These are phyloP conservation scores for Brotula barbata DNA, from an alignment of 2,797 vertebrate genomes.

Conservation along the genomic window DNA sequence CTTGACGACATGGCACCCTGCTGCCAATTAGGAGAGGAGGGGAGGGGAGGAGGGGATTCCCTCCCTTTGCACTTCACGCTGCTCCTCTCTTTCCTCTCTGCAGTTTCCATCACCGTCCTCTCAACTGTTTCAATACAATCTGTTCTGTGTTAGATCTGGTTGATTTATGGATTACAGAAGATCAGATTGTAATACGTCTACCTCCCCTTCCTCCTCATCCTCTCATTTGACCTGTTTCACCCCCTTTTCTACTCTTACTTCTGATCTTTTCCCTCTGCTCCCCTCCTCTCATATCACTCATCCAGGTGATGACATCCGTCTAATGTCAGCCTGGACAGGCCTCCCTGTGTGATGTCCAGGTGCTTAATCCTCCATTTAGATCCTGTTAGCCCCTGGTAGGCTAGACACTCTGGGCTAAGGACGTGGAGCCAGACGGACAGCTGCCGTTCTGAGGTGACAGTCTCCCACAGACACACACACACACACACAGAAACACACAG, in stretches of 20 bases:
- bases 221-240: constrained; percentile 3
- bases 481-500: constrained; percentile 23
- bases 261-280: background rate
- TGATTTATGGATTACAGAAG: constrained; percentile 21
- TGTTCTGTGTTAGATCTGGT: constrained; percentile 21
- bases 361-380: constrained; percentile 58
- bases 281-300: constrained; percentile 22
- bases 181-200: constrained; percentile 30
- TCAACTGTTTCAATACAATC: constrained; percentile 14
- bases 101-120: background rate
- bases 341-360: constrained; percentile 46
- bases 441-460: constrained; percentile 44
- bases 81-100: background rate
- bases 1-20: constrained; percentile 56
- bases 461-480: background rate
- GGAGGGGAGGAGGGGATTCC: constrained; percentile 17
- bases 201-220: constrained; percentile 10
- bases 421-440: constrained; percentile 60
- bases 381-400: constrained; percentile 48
- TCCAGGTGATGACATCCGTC: constrained; percentile 57
- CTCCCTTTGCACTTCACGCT: background rate
- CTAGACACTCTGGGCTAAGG: constrained; percentile 28
- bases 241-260: background rate
- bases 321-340: constrained; percentile 16
- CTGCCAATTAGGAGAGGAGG: constrained; percentile 41